These are phyloP conservation scores for Scatophagus argus DNA, from an alignment of 2,113 vertebrate species.

Conservation along the genomic window DNA sequence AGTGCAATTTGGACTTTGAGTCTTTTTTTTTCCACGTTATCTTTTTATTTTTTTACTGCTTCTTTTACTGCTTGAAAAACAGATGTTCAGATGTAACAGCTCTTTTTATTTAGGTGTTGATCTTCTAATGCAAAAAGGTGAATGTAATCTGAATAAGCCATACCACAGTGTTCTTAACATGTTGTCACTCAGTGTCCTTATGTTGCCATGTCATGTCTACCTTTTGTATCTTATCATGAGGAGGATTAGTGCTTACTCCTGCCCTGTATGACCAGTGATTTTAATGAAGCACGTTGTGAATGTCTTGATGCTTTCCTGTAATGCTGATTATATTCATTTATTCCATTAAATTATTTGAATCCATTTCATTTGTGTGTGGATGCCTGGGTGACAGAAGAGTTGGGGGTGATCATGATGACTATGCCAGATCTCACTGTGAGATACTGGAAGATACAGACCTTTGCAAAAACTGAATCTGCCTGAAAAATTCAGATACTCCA, in stretches of 20 bases:
- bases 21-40: not conserved
- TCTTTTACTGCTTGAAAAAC: slow-evolving; percentile 25
- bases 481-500: slow-evolving; percentile 7
- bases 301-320: slow-evolving; percentile 54
- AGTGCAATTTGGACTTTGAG: slow-evolving; percentile 4
- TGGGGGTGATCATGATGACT: not conserved
- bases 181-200: slow-evolving; percentile 73
- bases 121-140: slow-evolving; percentile 68
- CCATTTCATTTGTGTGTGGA: not conserved
- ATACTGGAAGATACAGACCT: not conserved
- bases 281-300: slow-evolving; percentile 67
- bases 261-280: slow-evolving; percentile 36
- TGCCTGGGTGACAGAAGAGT: slow-evolving; percentile 1
- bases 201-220: slow-evolving; percentile 62
- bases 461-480: too few species aligned
- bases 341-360: slow-evolving; percentile 62
- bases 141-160: slow-evolving; percentile 82
- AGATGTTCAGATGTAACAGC: not conserved
- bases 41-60: slow-evolving; percentile 13
- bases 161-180: slow-evolving; percentile 75
- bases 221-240: slow-evolving; percentile 44
- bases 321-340: slow-evolving; percentile 41
- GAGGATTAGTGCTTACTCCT: not conserved
- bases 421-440: slow-evolving; percentile 26
- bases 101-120: slow-evolving; percentile 22